Percentiles rank a stretch among this genome's conserved stretches.
phyloP scores from a whole-genome alignment of 2,888 invertebrate genomes.

The Mayetiola destructor region DNA sequence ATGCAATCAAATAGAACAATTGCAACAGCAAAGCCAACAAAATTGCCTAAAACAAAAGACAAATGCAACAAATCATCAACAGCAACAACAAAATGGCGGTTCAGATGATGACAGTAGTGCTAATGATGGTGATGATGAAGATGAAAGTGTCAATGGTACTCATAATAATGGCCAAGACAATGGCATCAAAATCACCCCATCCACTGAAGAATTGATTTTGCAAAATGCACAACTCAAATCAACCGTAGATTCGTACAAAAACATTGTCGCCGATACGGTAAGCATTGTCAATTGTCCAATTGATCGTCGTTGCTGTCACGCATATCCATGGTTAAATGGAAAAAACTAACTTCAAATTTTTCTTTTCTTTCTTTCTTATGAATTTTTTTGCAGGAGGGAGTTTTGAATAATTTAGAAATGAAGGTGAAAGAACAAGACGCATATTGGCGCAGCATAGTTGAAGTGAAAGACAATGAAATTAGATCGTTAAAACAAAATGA shows the following conservation, averaged over 20 bases:
- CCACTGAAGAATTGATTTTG: slow-evolving; percentile 36
- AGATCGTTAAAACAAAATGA: slow-evolving; percentile 22
- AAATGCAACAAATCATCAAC: slow-evolving; percentile 16
- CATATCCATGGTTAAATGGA: not conserved
- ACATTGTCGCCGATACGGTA: slow-evolving; percentile 62
- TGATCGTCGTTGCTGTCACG: not conserved
- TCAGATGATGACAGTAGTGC: not conserved
- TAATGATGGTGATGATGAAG: not conserved
- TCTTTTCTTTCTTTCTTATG: slow-evolving; percentile 17
- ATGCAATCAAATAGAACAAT: slow-evolving; percentile 22
- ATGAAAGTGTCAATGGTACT: not conserved
- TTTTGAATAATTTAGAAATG: slow-evolving; percentile 31
- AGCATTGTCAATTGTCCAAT: slow-evolving; percentile 26
- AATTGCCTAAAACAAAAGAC: not conserved
- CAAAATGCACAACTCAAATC: slow-evolving; percentile 50
- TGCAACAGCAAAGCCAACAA: slow-evolving; percentile 14
- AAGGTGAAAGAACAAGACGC: slow-evolving; percentile 33
- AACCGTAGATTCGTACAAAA: slow-evolving; percentile 54
- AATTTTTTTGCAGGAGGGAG: slow-evolving; percentile 30
- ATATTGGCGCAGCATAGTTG: slow-evolving; percentile 32
- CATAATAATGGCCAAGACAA: slow-evolving; percentile 15
- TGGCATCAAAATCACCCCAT: slow-evolving; percentile 15
- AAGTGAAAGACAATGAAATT: slow-evolving; percentile 32
- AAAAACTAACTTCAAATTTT: not conserved
- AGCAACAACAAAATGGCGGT: slow-evolving; percentile 5